phyloP scores from a whole-genome alignment of 2,113 vertebrate species.

The Phalacrocorax brasilianus region DNA sequence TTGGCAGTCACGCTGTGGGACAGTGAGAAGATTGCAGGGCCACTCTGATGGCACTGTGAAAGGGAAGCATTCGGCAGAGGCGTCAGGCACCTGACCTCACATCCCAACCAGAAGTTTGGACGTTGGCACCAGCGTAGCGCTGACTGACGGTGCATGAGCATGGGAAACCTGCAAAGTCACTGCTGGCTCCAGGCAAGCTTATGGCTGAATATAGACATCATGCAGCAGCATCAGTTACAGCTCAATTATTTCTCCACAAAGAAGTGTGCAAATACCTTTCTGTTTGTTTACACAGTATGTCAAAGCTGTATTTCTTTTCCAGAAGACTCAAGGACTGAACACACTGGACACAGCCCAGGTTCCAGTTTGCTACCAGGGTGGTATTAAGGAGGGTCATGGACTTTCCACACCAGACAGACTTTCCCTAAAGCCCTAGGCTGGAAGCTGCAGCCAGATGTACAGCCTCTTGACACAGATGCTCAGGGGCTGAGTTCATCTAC shows the following conservation, averaged over 20 bases:
- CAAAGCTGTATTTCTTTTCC: not conserved
- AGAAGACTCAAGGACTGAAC: not conserved
- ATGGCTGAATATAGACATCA: not conserved
- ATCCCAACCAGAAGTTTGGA: not conserved
- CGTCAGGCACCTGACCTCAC: not conserved
- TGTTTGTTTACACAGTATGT: not conserved
- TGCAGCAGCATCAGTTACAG: constrained; percentile 45
- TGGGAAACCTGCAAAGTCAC: not conserved
- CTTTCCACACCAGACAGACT: not conserved
- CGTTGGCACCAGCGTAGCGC: not conserved
- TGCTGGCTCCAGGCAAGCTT: not conserved
- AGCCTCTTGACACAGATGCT: constrained; percentile 5
- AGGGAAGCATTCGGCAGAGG: not conserved
- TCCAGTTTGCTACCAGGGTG: constrained; percentile 45
- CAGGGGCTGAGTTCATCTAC: not conserved
- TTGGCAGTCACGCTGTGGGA: not conserved
- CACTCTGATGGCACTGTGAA: not conserved
- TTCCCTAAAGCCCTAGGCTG: not conserved
- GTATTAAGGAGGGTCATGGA: constrained; percentile 1
- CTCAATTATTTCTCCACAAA: constrained; percentile 39
- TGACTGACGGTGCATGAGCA: not conserved
- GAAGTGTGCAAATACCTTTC: constrained; percentile 19
- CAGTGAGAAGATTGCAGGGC: not conserved
- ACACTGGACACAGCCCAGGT: not conserved
- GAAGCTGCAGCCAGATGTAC: constrained; percentile 31